Base-by-base conservation (phyloP, 1,140 invertebrate species). In the Saccostrea echinata region DNA sequence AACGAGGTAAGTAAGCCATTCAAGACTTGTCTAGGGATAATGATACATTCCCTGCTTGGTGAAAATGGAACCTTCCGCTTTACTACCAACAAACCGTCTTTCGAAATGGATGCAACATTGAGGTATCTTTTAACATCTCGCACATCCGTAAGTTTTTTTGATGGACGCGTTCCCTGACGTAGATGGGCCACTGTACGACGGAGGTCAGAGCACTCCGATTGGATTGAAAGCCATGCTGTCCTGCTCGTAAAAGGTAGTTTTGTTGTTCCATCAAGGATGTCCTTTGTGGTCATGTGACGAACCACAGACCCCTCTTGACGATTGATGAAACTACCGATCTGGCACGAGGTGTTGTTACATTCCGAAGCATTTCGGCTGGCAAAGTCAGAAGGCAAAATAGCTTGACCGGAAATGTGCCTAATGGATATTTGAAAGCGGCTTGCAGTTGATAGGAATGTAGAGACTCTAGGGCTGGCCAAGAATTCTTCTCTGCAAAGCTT, bases 401-500 rank as follows among this genome's bases (percentile, higher is more conserved):
- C n/a, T n/a, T n/a, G n/a, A n/a, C n/a, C n/a, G n/a, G n/a, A n/a
- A n/a, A n/a, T n/a, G n/a, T n/a, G n/a, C n/a, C n/a, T n/a, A n/a
- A n/a, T 86, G 1, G 90, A 80, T 1, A 91, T 64, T 18, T n/a
- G n/a, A n/a, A n/a, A n/a, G n/a, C n/a, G n/a, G n/a, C n/a, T n/a
- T n/a, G n/a, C n/a, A n/a, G n/a, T n/a, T n/a, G n/a, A n/a, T n/a
- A n/a, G n/a, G n/a, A n/a, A n/a, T n/a, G n/a, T n/a, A n/a, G n/a
- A n/a, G n/a, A n/a, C n/a, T n/a, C 88, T 64, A 12, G 86, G 91
- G 33, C 87, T 91, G 4, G 89, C 57, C 2, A 86, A 91, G 83
- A 92, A 92, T 61, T 92, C 87, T 13, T 86, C 89, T 53, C 90
- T 81, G 55, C 88, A 90, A 3, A 92, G 81, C 68, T 90, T 92